Evolutionary conservation across 1,140 invertebrate genomes (phyloP).

Genomic region (Saxidomus purpurata): DNA sequence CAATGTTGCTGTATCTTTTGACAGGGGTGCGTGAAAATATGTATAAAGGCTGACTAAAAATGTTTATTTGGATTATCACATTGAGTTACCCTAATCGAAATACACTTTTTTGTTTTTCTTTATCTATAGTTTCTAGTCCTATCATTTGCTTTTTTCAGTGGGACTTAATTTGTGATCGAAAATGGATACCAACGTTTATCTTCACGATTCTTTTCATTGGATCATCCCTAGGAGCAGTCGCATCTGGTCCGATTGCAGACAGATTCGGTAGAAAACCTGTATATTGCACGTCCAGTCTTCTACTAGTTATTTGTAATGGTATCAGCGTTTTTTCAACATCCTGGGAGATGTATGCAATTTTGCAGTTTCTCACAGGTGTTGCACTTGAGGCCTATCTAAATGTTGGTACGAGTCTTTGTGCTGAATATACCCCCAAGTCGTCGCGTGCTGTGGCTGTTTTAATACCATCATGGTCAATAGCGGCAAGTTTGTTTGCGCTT

Average conservation of each 20-base stretch:
- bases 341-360: slow-evolving; percentile 70
- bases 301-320: slow-evolving; percentile 53
- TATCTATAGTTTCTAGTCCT: no score
- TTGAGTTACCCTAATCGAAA: no score
- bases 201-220: slow-evolving; percentile 74
- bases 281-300: slow-evolving; percentile 30
- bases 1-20: no score
- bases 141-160: neutral
- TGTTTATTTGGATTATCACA: no score
- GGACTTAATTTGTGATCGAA: slow-evolving; percentile 69
- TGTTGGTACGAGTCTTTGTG: neutral
- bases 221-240: slow-evolving; percentile 65
- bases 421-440: neutral
- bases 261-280: slow-evolving; percentile 64
- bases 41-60: no score
- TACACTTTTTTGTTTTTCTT: no score
- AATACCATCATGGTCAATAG: neutral
- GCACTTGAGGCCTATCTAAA: neutral
- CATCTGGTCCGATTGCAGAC: slow-evolving; percentile 69
- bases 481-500: neutral
- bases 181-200: no score
- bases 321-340: slow-evolving; percentile 48
- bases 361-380: slow-evolving; percentile 70
- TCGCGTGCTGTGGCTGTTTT: neutral
- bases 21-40: no score